These are phyloP conservation scores for Leptinotarsa undecemlineata DNA, from an alignment of 1,140 invertebrate genomes.

Conservation along the genomic window DNA sequence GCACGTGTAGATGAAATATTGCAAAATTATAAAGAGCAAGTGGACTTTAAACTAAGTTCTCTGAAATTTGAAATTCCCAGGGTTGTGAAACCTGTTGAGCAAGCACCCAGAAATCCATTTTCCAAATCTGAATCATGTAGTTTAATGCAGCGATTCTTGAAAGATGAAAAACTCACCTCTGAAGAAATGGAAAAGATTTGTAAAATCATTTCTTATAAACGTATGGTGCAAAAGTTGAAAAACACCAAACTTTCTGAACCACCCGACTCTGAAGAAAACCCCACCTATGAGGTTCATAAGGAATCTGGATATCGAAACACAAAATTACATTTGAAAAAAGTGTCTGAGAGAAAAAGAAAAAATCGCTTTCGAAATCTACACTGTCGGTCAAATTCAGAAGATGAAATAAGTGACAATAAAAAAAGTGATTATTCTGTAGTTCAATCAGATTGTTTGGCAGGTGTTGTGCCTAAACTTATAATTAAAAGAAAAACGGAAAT, in stretches of 20 bases:
- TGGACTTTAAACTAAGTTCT: constrained; percentile 45
- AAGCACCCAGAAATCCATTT: constrained; percentile 10
- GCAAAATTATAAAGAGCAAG: constrained; percentile 45
- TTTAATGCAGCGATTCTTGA: constrained; percentile 44
- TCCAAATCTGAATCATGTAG: constrained; percentile 29
- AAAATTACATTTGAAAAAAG: constrained; percentile 42
- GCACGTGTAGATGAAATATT: constrained; percentile 34
- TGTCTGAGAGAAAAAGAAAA: constrained; percentile 34
- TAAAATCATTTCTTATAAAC: constrained; percentile 47
- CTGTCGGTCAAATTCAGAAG: constrained; percentile 26
- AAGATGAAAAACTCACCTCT: constrained; percentile 39
- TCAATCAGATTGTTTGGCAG: constrained; percentile 34
- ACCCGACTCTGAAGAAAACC: constrained; percentile 8
- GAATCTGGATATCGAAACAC: constrained; percentile 30
- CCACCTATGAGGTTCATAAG: constrained; percentile 33
- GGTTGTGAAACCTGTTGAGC: not conserved
- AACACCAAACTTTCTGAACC: constrained; percentile 27
- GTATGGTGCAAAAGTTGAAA: constrained; percentile 39
- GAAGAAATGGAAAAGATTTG: constrained; percentile 46
- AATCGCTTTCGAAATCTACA: constrained; percentile 33
- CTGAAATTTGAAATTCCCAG: constrained; percentile 46
- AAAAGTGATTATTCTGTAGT: constrained; percentile 39
- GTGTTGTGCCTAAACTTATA: constrained; percentile 47
- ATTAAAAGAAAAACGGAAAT: constrained; percentile 44
- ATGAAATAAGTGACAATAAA: constrained; percentile 19